A percentile compares a stretch with the other conserved stretches of the same genome.
Evolutionary conservation across 64 coral and sea anemone genomes (phyloP).

Genomic region (Hydrozoanthus tunicans): DNA sequence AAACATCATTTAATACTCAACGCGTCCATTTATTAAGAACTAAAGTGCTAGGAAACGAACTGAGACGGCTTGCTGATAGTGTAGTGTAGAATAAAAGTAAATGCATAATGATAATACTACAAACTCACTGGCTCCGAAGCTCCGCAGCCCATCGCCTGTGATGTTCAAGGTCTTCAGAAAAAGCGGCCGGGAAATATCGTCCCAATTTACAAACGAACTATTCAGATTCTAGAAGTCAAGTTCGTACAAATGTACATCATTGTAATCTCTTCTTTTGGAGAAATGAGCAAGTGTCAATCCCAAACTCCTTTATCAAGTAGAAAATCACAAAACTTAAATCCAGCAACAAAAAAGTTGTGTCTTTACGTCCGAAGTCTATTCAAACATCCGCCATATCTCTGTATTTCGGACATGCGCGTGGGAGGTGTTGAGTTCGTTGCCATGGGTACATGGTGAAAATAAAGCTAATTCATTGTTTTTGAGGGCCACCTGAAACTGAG

Average conservation of each 20-base stretch:
- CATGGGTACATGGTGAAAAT: background rate
- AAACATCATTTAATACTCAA: no score
- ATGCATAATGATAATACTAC: background rate
- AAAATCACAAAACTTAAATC: background rate
- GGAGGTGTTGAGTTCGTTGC: background rate
- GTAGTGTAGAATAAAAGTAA: background rate
- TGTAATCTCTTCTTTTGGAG: background rate
- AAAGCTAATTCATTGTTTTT: no score
- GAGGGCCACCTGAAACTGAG: no score
- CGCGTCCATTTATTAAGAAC: no score
- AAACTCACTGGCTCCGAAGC: slow-evolving; percentile 23
- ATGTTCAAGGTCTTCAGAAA: background rate
- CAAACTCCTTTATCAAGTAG: background rate
- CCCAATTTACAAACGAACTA: background rate
- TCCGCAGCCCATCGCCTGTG: background rate
- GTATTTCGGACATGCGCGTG: slow-evolving; percentile 10
- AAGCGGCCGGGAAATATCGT: no score
- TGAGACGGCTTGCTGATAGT: background rate
- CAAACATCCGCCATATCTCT: background rate
- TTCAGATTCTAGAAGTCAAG: background rate
- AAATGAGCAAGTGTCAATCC: background rate
- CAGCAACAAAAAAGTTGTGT: background rate
- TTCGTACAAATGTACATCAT: background rate
- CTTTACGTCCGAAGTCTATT: background rate
- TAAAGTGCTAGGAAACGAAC: background rate